Evolutionary conservation across 2,113 vertebrate genomes (phyloP).

Genomic region (Gallinago paraguaiae): DNA sequence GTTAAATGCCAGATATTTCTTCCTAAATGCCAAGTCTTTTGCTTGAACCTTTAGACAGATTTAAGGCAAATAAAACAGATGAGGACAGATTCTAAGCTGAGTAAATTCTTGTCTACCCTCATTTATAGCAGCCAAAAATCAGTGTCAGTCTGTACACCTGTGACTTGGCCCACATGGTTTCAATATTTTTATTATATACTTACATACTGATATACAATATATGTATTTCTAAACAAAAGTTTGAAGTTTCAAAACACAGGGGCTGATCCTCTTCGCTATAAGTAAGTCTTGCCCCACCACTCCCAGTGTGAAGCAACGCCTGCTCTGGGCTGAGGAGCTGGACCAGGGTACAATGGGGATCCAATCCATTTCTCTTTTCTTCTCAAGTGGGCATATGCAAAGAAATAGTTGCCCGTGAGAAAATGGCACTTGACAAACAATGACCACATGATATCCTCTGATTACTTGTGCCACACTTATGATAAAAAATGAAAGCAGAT

Average conservation of each 20-base stretch:
- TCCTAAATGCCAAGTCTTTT: background rate
- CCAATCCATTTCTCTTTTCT: background rate
- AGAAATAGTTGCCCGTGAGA: slow-evolving; percentile 8
- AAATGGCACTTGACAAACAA: slow-evolving; percentile 51
- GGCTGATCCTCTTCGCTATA: background rate
- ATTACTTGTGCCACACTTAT: slow-evolving; percentile 14
- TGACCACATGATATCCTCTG: background rate
- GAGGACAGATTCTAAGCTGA: background rate
- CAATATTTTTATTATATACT: background rate
- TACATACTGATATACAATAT: background rate
- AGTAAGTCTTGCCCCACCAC: background rate
- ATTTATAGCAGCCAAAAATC: background rate
- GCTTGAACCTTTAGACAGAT: background rate
- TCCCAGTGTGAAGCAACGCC: background rate
- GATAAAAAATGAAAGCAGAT: slow-evolving; percentile 27
- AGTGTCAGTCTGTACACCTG: background rate
- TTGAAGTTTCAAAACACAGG: background rate
- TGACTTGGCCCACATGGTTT: background rate
- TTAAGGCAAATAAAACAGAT: background rate
- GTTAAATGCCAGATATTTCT: background rate
- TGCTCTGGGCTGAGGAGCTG: background rate
- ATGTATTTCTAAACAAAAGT: slow-evolving; percentile 23
- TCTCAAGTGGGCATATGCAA: background rate
- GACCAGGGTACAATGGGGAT: background rate
- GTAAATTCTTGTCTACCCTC: background rate